phyloP scores from a whole-genome alignment of 2,888 invertebrate species.

The Mimas tiliae region DNA sequence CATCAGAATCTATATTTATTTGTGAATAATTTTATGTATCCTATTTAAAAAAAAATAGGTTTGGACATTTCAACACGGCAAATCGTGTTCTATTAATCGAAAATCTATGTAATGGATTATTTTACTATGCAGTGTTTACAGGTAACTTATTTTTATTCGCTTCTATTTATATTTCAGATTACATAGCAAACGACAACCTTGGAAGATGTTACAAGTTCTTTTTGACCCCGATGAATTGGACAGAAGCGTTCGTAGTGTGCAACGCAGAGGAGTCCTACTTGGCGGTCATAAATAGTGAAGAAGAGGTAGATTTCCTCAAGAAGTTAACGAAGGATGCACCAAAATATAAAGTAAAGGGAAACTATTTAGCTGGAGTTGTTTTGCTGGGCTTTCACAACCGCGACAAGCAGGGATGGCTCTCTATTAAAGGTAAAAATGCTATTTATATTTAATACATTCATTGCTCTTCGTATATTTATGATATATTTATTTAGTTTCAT shows the following conservation, averaged over 20 bases:
- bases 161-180: constrained; percentile 34
- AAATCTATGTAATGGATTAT: neutral
- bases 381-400: constrained; percentile 50
- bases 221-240: constrained; percentile 59
- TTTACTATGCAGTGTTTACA: neutral
- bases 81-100: too few relatives aligned
- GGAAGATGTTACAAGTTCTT: constrained; percentile 71
- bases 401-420: constrained; percentile 49
- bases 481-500: too few relatives aligned
- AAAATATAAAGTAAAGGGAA: constrained; percentile 47
- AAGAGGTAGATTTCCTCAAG: constrained; percentile 53
- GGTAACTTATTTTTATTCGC: too few relatives aligned
- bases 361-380: constrained; percentile 47
- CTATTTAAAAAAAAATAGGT: too few relatives aligned
- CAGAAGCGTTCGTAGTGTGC: constrained; percentile 60
- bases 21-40: too few relatives aligned
- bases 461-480: too few relatives aligned
- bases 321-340: constrained; percentile 48
- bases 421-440: constrained; percentile 57
- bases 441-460: too few relatives aligned
- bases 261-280: constrained; percentile 62
- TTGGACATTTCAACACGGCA: too few relatives aligned
- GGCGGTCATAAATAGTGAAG: constrained; percentile 60
- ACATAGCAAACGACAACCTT: constrained; percentile 47
- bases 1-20: too few relatives aligned